Percentiles rank a stretch among this genome's conserved stretches.
Conservation (phyloP, 30 jellyfish, hydroid and myxozoan genomes). For the Phacellophora camtschatica region DNA sequence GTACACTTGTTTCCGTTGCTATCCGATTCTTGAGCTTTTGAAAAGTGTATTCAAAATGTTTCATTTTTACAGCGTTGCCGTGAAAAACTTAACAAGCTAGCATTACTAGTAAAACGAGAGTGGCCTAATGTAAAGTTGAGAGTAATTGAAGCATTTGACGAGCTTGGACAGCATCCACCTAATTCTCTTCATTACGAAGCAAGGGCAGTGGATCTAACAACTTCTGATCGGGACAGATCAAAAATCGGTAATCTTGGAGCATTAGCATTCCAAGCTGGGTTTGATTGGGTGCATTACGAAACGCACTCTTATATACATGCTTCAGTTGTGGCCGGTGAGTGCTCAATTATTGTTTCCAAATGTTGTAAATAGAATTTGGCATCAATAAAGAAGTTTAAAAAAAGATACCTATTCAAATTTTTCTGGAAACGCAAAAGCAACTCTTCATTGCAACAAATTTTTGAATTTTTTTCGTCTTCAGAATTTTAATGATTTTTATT, state of each 20-base stretch:
- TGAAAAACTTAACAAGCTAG: constrained; percentile 43
- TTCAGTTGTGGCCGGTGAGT: constrained; percentile 45
- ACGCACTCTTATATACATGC: constrained; percentile 51
- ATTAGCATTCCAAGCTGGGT: constrained; percentile 54
- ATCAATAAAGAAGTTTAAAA: too few relatives aligned
- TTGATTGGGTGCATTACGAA: constrained; percentile 63
- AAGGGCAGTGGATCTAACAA: constrained; percentile 70
- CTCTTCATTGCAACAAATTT: too few relatives aligned
- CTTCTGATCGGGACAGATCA: constrained; percentile 63
- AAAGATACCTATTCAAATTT: too few relatives aligned
- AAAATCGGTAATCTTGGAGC: constrained; percentile 53
- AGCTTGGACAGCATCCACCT: constrained; percentile 64
- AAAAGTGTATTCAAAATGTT: too few relatives aligned
- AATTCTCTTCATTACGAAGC: constrained; percentile 76
- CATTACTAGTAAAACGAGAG: constrained; percentile 42
- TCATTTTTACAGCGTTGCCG: constrained; percentile 65
- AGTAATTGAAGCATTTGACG: constrained; percentile 70
- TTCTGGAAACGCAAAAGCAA: too few relatives aligned
- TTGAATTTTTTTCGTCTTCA: too few relatives aligned
- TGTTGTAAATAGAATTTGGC: too few relatives aligned
- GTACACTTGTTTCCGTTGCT: too few relatives aligned
- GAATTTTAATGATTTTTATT: too few relatives aligned
- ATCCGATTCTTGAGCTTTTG: too few relatives aligned
- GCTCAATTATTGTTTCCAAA: too few relatives aligned
- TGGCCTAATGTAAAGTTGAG: constrained; percentile 67